Evolutionary conservation across 2,113 vertebrate species (phyloP).

Genomic region (Ellobius talpinus): DNA sequence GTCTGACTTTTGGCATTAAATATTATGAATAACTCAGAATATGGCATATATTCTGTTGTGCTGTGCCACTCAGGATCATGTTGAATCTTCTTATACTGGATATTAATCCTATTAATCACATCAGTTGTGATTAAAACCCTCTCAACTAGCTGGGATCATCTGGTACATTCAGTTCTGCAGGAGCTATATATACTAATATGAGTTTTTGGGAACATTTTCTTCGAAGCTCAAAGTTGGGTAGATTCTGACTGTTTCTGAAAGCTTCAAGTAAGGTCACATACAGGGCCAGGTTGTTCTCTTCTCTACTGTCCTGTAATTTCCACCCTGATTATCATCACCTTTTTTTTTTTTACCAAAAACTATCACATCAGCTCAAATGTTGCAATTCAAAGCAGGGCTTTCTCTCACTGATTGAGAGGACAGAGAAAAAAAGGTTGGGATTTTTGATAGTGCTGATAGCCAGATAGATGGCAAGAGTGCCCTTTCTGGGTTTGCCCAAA

Average conservation of each 20-base stretch:
- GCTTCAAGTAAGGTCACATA: slow-evolving; percentile 11
- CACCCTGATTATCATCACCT: not conserved
- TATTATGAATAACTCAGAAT: not conserved
- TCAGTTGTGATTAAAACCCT: not conserved
- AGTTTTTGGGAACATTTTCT: slow-evolving; percentile 1
- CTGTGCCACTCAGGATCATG: not conserved
- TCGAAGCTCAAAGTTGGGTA: not conserved
- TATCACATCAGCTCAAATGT: not conserved
- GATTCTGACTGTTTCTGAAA: not conserved
- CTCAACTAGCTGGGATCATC: not conserved
- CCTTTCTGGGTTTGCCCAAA: not conserved
- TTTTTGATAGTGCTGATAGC: not conserved
- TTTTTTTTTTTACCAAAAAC: not conserved
- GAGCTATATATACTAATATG: slow-evolving; percentile 16
- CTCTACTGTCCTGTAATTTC: not conserved
- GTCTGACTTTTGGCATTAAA: not conserved
- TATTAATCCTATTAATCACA: slow-evolving; percentile 29
- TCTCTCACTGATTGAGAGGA: not conserved
- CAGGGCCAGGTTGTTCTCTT: not conserved
- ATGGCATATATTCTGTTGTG: not conserved
- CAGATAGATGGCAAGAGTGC: not conserved
- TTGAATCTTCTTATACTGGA: not conserved
- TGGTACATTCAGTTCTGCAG: not conserved
- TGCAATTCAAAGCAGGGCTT: not conserved
- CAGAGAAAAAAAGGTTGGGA: not conserved